Base-by-base conservation (phyloP, 2,113 vertebrate species). In the Anhinga anhinga region DNA sequence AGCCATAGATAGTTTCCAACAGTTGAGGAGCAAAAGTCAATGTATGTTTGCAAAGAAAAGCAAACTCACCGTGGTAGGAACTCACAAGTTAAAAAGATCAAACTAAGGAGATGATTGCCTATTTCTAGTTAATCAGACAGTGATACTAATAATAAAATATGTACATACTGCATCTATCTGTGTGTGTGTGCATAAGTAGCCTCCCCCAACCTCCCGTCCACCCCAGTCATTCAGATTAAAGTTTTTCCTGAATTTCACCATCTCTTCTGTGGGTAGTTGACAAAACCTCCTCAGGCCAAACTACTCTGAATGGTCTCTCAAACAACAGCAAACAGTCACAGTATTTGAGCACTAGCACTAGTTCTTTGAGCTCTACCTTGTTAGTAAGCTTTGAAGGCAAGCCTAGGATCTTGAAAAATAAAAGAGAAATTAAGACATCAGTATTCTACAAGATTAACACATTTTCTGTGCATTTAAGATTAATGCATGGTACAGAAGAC, bases 161-260 rank as follows among this genome's bases (percentile, higher is more conserved):
- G 53, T 50, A 32, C 9, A 34, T 26, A 49, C 1, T 42, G 6
- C 11, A 49, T 47, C 6, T 49, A 0, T 32, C 2, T 47, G 17
- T 47, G 34, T 36, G 19, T 27, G 5, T 10, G 4, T 53, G 3
- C 25, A 3, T 52, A 67, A 59, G 16, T 36, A 90, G 4, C 4
- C 5, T 73, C 34, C 12, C 4, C 3, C 25, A 49, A 40, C 3
- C 15, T 59, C 44, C 32, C 4, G 0, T 5, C 13, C 7, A 42
- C 3, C 2, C 13, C 26, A 82, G 9, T 63, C 18, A 32, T 87
- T 82, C 44, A 80, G 38, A 73, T 27, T 11, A 79, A 52, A 19
- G 0, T 45, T 95, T 88, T 73, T 36, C 25, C 29, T 15, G 17
- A 79, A 65, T 82, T 82, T 91, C 40, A 72, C 10, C 20, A 34